These are phyloP conservation scores for Psilopsiagon aurifrons DNA, from an alignment of 2,113 vertebrate species.

Conservation along the genomic window DNA sequence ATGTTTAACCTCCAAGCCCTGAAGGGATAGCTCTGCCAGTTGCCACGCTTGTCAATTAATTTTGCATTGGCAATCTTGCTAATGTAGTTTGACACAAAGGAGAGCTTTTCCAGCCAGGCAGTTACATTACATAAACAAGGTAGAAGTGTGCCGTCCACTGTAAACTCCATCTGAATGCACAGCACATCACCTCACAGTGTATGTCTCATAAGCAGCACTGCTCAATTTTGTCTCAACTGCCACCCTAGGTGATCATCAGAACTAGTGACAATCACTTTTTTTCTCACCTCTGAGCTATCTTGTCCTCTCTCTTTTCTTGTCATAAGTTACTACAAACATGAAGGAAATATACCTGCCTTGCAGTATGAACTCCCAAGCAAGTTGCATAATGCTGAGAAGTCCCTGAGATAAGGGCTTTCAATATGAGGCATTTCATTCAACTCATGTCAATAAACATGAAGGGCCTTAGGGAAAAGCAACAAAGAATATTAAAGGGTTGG, in stretches of 20 bases:
- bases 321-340: neutral
- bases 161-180: neutral
- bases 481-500: neutral
- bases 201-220: neutral
- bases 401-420: neutral
- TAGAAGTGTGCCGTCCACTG: neutral
- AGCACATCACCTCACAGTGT: neutral
- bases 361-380: neutral
- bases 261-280: neutral
- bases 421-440: neutral
- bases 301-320: neutral
- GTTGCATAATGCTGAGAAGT: neutral
- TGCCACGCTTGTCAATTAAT: conserved; percentile 71
- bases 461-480: neutral
- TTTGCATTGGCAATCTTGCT: conserved; percentile 58
- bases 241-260: neutral
- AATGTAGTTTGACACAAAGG: conserved; percentile 61
- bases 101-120: conserved; percentile 24
- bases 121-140: conserved; percentile 54
- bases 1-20: conserved; percentile 68
- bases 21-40: conserved; percentile 27
- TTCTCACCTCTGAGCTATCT: neutral
- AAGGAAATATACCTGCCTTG: neutral
- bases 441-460: neutral
- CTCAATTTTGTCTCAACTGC: neutral